Percentiles rank a stretch among this genome's conserved stretches.
phyloP scores from a whole-genome alignment of 2,888 invertebrate species.

The Dolomedes plantarius region DNA sequence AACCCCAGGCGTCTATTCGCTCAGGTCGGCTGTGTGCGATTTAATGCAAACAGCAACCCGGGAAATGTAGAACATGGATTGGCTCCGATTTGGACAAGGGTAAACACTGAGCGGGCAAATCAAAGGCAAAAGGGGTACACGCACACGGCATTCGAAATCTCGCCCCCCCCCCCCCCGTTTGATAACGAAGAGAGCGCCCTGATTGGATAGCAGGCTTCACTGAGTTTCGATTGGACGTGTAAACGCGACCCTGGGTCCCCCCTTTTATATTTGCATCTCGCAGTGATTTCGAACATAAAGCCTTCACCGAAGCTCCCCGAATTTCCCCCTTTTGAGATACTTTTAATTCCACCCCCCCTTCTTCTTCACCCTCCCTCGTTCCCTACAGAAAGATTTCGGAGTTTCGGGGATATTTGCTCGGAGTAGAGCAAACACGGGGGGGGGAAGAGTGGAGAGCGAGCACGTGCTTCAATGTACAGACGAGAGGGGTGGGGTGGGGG shows the following conservation, averaged over 20 bases:
- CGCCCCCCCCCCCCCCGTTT: conserved; percentile 61
- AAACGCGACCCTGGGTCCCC: conserved; percentile 53
- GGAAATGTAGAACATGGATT: conserved; percentile 62
- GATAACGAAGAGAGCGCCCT: conserved; percentile 65
- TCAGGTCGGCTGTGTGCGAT: conserved; percentile 55
- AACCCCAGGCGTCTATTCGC: conserved; percentile 31
- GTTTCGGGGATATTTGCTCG: conserved; percentile 55
- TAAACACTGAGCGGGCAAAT: conserved; percentile 63
- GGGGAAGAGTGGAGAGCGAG: background rate
- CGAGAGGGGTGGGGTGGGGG: background rate
- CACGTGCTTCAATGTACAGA: conserved; percentile 7
- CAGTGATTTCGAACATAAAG: conserved; percentile 64
- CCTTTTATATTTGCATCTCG: conserved; percentile 52
- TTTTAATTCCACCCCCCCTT: conserved; percentile 29
- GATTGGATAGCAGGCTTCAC: conserved; percentile 60
- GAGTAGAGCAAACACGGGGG: conserved; percentile 58
- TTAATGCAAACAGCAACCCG: conserved; percentile 65
- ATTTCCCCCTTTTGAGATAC: background rate
- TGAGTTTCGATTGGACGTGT: conserved; percentile 70
- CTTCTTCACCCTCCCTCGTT: conserved; percentile 4
- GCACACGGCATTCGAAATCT: conserved; percentile 67
- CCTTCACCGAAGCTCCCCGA: conserved; percentile 35
- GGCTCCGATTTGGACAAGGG: conserved; percentile 63
- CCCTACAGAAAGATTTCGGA: conserved; percentile 17
- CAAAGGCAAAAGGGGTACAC: conserved; percentile 42